A percentile compares a stretch with the other conserved stretches of the same genome.
Conservation (phyloP, 1,140 invertebrate genomes). For the Drosophila oshimai region DNA sequence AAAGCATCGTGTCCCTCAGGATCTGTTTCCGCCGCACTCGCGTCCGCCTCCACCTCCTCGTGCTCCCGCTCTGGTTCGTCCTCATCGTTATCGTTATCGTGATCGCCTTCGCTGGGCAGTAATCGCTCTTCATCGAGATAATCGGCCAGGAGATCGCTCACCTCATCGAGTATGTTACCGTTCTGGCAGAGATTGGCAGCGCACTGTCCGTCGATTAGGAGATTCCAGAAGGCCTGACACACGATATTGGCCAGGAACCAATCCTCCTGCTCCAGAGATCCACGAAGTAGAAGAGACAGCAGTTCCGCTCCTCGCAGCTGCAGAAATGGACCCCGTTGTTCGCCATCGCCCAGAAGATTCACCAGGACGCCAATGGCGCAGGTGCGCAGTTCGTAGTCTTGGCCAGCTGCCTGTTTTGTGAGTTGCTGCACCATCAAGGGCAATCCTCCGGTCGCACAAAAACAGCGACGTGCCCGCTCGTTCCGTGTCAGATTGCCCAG, state of each 20-base stretch:
- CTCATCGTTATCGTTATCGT: constrained; percentile 19
- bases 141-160: constrained; percentile 85
- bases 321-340: constrained; percentile 73
- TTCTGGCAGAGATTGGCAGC: constrained; percentile 83
- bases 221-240: constrained; percentile 87
- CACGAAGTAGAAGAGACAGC: constrained; percentile 58
- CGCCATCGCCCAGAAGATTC: constrained; percentile 77
- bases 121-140: constrained; percentile 84
- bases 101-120: constrained; percentile 56
- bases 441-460: constrained; percentile 71
- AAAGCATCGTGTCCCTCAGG: constrained; percentile 69
- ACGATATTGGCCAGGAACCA: constrained; percentile 81
- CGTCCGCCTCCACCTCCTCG: background rate
- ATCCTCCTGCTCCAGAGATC: constrained; percentile 73
- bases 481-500: constrained; percentile 82
- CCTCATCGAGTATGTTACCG: constrained; percentile 83
- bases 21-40: background rate
- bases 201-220: constrained; percentile 85
- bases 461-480: constrained; percentile 73
- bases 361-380: constrained; percentile 80
- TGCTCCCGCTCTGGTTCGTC: background rate
- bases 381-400: constrained; percentile 76
- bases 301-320: constrained; percentile 69
- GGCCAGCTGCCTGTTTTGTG: constrained; percentile 48
- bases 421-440: constrained; percentile 66